Percentiles rank a stretch among this genome's conserved stretches.
Conservation (phyloP, 2,888 invertebrate species). For the Nebria brevicollis region DNA sequence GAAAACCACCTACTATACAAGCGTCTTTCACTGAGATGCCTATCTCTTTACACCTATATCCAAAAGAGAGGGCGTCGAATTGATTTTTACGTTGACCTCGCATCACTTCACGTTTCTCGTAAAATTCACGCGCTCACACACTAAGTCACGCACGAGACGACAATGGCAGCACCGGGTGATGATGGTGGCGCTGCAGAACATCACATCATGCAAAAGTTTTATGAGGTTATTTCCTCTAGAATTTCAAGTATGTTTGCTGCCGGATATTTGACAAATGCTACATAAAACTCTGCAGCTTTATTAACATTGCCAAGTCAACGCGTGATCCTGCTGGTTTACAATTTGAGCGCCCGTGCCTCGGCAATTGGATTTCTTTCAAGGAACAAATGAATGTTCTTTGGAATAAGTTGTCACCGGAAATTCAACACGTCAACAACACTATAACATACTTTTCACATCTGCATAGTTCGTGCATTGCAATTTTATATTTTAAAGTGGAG, state of each 20-base stretch:
- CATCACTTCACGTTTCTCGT: too few species aligned
- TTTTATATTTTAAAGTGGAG: too few species aligned
- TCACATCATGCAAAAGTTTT: constrained; percentile 36
- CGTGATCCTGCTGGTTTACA: background rate
- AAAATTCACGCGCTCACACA: background rate
- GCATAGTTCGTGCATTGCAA: background rate
- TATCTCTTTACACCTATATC: background rate
- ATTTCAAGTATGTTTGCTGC: constrained; percentile 30
- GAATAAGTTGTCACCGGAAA: constrained; percentile 5
- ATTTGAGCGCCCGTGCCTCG: background rate
- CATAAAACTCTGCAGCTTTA: constrained; percentile 41
- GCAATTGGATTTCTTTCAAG: background rate
- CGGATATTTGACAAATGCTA: constrained; percentile 43
- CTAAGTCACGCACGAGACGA: background rate
- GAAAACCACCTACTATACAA: background rate
- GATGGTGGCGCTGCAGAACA: constrained; percentile 4
- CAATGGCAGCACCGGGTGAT: background rate
- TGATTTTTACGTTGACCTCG: constrained; percentile 26
- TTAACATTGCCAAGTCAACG: constrained; percentile 27
- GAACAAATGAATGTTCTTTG: constrained; percentile 12
- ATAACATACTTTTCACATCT: background rate
- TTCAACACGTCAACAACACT: background rate
- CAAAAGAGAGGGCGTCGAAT: background rate
- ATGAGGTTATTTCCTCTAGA: constrained; percentile 40
- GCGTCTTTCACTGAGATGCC: background rate